These are phyloP conservation scores for Lota lota DNA, from an alignment of 2,113 vertebrate genomes.

Conservation along the genomic window DNA sequence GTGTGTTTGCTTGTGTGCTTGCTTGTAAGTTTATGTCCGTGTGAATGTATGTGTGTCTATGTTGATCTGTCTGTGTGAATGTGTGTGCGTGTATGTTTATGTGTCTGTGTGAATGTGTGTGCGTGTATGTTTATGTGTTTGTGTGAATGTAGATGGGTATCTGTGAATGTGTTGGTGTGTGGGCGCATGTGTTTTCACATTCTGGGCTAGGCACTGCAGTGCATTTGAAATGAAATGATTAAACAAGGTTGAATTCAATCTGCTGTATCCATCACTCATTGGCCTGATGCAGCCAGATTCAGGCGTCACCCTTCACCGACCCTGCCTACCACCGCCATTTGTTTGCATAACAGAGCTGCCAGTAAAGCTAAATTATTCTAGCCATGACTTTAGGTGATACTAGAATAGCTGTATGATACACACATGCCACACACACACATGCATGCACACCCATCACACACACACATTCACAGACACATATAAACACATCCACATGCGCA, in stretches of 20 bases:
- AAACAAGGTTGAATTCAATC: slow-evolving; percentile 19
- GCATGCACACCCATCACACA: too few relatives aligned
- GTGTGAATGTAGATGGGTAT: too few relatives aligned
- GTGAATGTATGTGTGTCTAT: too few relatives aligned
- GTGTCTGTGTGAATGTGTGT: too few relatives aligned
- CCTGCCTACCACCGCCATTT: slow-evolving; percentile 57
- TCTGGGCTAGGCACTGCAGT: slow-evolving; percentile 17
- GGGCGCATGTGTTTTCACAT: background rate
- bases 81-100: too few relatives aligned
- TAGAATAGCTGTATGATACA: too few relatives aligned
- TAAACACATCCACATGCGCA: too few relatives aligned
- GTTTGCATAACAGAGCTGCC: slow-evolving; percentile 67
- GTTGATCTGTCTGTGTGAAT: too few relatives aligned
- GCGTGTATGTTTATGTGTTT: too few relatives aligned
- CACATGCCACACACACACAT: too few relatives aligned
- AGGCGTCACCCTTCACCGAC: slow-evolving; percentile 59
- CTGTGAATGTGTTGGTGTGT: background rate
- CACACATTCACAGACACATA: too few relatives aligned
- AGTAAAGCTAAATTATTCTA: slow-evolving; percentile 46
- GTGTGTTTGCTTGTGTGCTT: slow-evolving; percentile 7
- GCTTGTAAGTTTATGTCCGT: too few relatives aligned
- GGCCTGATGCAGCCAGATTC: slow-evolving; percentile 52
- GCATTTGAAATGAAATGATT: slow-evolving; percentile 30
- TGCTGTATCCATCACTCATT: slow-evolving; percentile 37
- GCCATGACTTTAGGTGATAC: slow-evolving; percentile 13